Evolutionary conservation across 2,113 vertebrate genomes (phyloP).

Genomic region (Oreochromis spilurus): DNA sequence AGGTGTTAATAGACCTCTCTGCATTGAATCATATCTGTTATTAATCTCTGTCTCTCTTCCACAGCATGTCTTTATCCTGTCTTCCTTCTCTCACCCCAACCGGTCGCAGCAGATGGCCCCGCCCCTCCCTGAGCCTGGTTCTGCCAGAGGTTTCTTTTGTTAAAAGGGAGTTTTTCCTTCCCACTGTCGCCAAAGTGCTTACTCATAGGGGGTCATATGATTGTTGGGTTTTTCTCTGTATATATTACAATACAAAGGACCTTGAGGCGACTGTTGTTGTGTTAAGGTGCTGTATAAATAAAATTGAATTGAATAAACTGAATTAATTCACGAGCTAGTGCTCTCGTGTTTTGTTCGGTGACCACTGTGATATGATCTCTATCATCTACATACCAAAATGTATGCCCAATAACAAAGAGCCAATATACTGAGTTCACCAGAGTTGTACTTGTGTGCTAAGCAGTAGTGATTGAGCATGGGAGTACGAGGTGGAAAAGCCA

Average conservation of each 20-base stretch:
- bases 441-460: neutral
- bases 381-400: no score
- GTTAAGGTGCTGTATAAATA: neutral
- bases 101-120: rapidly evolving
- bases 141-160: rapidly evolving
- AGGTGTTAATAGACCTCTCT: rapidly evolving
- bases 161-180: rapidly evolving
- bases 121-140: neutral
- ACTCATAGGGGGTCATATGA: neutral
- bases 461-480: neutral
- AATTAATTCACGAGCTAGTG: neutral
- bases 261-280: neutral
- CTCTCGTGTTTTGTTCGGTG: neutral
- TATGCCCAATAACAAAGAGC: neutral
- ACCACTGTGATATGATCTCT: no score
- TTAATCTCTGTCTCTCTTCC: rapidly evolving
- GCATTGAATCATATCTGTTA: rapidly evolving
- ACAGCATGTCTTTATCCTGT: rapidly evolving
- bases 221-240: neutral
- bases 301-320: rapidly evolving
- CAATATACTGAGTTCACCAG: neutral
- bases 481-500: neutral
- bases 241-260: neutral
- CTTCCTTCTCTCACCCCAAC: rapidly evolving
- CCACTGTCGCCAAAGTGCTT: neutral